Evolutionary conservation across 2,113 vertebrate species (phyloP).

Genomic region (Turdus rufiventris): DNA sequence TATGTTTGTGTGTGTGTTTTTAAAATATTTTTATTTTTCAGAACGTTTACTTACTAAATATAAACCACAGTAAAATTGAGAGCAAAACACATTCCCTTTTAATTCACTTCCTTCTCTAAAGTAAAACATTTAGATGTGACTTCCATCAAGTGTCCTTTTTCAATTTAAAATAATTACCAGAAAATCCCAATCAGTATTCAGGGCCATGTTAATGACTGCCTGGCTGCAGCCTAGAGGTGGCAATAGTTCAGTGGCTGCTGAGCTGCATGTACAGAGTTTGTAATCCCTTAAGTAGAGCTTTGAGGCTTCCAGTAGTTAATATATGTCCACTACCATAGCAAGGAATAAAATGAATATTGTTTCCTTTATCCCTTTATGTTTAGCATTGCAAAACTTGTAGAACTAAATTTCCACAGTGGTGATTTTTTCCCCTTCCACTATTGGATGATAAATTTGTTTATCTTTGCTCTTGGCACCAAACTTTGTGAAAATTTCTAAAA

Average conservation of each 20-base stretch:
- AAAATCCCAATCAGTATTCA: background rate
- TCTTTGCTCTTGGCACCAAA: constrained; percentile 39
- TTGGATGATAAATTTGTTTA: constrained; percentile 26
- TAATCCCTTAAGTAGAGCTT: constrained; percentile 33
- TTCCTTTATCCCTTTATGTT: background rate
- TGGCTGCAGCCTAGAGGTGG: background rate
- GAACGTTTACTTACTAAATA: background rate
- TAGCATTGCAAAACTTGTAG: background rate
- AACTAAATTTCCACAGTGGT: background rate
- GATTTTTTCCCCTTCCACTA: background rate
- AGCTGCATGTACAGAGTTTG: background rate
- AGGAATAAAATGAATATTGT: constrained; percentile 14
- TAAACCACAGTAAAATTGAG: background rate
- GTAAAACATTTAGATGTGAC: background rate
- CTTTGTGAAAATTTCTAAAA: constrained; percentile 45
- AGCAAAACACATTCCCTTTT: background rate
- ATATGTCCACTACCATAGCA: background rate
- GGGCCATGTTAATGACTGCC: background rate
- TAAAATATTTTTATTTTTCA: background rate
- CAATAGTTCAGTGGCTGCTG: constrained; percentile 16
- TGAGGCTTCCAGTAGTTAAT: constrained; percentile 30
- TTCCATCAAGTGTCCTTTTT: constrained; percentile 1
- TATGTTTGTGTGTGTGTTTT: background rate
- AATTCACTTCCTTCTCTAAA: background rate
- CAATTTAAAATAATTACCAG: constrained; percentile 12